Evolutionary conservation across 2,888 invertebrate species (phyloP), one percentile per base, ranked within the genome.

Genomic region (Pyrrhosoma nymphula): DNA sequence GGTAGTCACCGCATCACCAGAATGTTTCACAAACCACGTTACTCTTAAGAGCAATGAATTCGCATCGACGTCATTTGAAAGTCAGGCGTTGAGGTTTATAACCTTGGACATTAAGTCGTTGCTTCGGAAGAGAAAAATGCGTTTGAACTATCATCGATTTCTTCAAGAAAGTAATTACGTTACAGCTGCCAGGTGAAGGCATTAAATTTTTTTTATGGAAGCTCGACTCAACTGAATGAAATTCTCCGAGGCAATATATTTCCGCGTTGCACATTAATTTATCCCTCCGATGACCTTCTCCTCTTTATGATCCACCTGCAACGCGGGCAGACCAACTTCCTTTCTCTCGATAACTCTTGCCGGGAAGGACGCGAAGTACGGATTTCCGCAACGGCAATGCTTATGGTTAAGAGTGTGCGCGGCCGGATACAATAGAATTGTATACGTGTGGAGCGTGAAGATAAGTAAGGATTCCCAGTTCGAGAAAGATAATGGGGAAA

Each of bases 221-320:
- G 30, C 4, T 82, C 82, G 82, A 82, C 82, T 82, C 82, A 82
- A 35, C 82, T 82, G 35, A 82, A 82, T 82, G 82, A 82, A 82
- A 82, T 82, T 82, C 35, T 82, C 82, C 35, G 82, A 82, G 82
- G 18, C 82, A 82, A 35, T 69, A 35, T 16, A n/a, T 56, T 60
- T 90, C 91, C 63, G 30, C 69, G 23, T 93, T 93, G n/a, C n/a
- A 39, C 60, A 93, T 93, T 93, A 69, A 69, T 39, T 93, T 69
- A 39, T 39, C 6, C 69, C 90, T 35, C 93, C 39, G 69, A 69
- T 63, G 93, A 26, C 63, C n/a, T 30, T 56, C 91, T 60, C 91
- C 35, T 47, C 16, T 39, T 63, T 47, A 93, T 23, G 69, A 69
- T 63, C 60, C 39, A 93, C 93, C 93, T 93, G 82, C 60, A 63